Evolutionary conservation across 2,113 vertebrate species (phyloP).

Genomic region (Tiliqua scincoides): DNA sequence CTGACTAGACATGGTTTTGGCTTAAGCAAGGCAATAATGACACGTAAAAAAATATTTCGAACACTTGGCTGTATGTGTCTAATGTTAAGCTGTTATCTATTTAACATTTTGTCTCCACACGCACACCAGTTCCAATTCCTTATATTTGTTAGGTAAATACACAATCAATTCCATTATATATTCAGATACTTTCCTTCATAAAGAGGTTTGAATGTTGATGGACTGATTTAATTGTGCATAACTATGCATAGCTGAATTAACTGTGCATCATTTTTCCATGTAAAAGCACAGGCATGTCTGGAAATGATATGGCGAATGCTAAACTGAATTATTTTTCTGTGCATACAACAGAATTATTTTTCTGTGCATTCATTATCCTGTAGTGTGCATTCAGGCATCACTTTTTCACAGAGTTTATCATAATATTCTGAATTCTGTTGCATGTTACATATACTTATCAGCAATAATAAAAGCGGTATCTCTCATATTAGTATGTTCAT

Average conservation of each 20-base stretch:
- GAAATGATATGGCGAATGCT: neutral
- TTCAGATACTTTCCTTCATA: too few relatives aligned
- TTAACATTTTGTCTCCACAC: neutral
- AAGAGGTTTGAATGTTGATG: too few relatives aligned
- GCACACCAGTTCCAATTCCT: neutral
- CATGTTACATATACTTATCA: neutral
- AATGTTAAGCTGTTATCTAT: conserved; percentile 35
- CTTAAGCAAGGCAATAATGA: conserved; percentile 29
- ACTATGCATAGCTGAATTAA: neutral
- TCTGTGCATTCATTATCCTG: neutral
- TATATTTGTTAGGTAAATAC: neutral
- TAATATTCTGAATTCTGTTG: neutral
- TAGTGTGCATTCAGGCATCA: neutral
- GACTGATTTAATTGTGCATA: too few relatives aligned
- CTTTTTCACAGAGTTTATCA: neutral
- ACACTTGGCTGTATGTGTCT: conserved; percentile 22
- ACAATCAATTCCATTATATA: neutral
- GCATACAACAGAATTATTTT: too few relatives aligned
- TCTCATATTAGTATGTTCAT: neutral
- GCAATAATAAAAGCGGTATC: accelerated
- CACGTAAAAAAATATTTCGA: conserved; percentile 3
- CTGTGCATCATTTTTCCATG: neutral
- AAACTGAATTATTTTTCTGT: neutral
- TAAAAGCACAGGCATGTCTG: neutral
- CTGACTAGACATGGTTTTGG: neutral